A percentile compares a stretch with the other conserved stretches of the same genome.
Evolutionary conservation across 2,113 vertebrate genomes (phyloP).

Genomic region (Bos javanicus): DNA sequence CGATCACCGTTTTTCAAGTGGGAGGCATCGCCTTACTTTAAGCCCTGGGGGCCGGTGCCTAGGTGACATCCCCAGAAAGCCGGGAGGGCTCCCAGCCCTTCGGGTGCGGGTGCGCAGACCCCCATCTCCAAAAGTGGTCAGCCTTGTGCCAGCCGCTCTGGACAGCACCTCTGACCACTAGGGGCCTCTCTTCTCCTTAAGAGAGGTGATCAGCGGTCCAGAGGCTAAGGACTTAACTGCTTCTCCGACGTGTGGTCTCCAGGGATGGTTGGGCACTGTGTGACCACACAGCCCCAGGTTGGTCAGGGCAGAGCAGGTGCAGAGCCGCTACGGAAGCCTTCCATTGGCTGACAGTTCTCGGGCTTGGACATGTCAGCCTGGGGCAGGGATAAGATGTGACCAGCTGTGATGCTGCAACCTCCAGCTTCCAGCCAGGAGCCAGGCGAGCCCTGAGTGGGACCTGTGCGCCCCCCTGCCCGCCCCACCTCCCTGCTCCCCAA

Average conservation of each 20-base stretch:
- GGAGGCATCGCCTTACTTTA: accelerated
- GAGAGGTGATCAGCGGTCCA: not conserved
- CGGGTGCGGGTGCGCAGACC: too few relatives aligned
- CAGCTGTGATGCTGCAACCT: not conserved
- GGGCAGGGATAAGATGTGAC: not conserved
- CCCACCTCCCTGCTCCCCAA: not conserved
- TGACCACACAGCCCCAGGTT: not conserved
- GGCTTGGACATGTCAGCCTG: not conserved
- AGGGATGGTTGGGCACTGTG: not conserved
- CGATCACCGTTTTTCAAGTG: not conserved
- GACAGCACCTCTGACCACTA: not conserved
- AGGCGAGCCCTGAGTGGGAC: not conserved
- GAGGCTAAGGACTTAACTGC: not conserved
- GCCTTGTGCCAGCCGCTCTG: accelerated
- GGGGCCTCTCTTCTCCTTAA: slow-evolving; percentile 53
- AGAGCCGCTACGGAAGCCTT: not conserved
- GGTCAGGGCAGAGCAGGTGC: not conserved
- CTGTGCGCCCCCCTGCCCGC: accelerated
- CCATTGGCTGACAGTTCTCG: not conserved
- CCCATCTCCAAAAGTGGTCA: not conserved
- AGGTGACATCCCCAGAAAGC: not conserved
- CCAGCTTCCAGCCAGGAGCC: not conserved
- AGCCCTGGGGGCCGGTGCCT: accelerated
- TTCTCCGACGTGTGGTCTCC: not conserved
- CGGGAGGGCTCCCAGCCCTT: not conserved